Conservation (phyloP, 2,113 vertebrate species). For the Rhegmatorhina hoffmannsi region DNA sequence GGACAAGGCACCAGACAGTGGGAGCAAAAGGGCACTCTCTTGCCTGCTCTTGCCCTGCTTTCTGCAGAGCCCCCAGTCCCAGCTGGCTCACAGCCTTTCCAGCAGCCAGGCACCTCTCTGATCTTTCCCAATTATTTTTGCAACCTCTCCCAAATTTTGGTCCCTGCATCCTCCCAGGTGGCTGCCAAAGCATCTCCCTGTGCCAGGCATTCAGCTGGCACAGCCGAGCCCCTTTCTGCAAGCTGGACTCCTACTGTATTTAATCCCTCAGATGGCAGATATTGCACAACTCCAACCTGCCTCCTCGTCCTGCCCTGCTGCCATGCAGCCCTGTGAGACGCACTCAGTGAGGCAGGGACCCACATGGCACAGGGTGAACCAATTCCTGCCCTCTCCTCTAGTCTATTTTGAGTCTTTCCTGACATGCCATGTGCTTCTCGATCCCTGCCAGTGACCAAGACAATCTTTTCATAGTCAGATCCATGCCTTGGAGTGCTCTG, state of each 20-base stretch:
- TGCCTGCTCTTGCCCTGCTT: too few relatives aligned
- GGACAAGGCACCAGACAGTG: background rate
- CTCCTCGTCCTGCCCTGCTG: accelerated
- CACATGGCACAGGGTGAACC: background rate
- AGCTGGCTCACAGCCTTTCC: background rate
- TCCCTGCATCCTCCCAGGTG: background rate
- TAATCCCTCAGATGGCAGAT: background rate
- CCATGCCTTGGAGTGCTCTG: accelerated
- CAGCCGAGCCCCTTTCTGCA: background rate
- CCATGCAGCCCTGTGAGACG: background rate
- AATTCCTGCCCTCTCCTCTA: background rate
- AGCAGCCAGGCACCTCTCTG: background rate
- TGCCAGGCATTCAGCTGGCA: background rate
- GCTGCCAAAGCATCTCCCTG: background rate
- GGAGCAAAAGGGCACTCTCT: background rate
- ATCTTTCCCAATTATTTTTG: background rate
- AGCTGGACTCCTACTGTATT: background rate
- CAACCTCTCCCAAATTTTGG: background rate
- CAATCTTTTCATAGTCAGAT: background rate
- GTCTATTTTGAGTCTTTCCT: background rate
- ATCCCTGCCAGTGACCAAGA: background rate
- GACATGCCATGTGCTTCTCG: background rate
- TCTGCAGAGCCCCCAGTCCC: background rate
- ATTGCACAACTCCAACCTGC: background rate
- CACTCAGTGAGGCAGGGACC: background rate